Conservation (phyloP, 64 coral and sea anemone genomes). For the Montipora foliosa region DNA sequence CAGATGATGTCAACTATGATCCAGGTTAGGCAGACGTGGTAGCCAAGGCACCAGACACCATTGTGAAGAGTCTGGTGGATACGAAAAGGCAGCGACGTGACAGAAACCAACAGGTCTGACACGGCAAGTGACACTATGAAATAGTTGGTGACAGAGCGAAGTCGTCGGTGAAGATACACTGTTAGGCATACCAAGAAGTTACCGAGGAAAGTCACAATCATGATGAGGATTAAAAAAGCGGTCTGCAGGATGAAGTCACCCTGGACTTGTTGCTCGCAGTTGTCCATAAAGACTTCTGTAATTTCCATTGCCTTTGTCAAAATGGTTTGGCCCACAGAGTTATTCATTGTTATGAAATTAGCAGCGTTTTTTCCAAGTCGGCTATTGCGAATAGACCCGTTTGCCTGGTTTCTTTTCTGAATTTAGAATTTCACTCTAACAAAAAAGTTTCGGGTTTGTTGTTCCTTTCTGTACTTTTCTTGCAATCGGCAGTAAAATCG, state of each 20-base stretch:
- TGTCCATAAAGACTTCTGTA: not conserved
- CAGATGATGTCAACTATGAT: slow-evolving; percentile 73
- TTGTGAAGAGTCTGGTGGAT: slow-evolving; percentile 80
- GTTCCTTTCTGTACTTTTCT: too few species aligned
- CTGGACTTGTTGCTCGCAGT: slow-evolving; percentile 13
- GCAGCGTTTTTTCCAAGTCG: not conserved
- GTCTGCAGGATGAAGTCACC: slow-evolving; percentile 50
- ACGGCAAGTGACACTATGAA: slow-evolving; percentile 90
- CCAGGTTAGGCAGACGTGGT: slow-evolving; percentile 61
- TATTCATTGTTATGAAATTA: slow-evolving; percentile 5
- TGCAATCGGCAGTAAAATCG: too few species aligned
- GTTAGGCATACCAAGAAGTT: slow-evolving; percentile 58
- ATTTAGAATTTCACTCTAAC: too few species aligned
- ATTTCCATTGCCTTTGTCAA: not conserved
- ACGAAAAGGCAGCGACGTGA: slow-evolving; percentile 77
- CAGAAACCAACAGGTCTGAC: slow-evolving; percentile 80
- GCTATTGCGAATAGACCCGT: too few species aligned
- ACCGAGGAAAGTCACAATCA: slow-evolving; percentile 60
- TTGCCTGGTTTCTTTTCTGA: not conserved
- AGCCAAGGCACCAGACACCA: slow-evolving; percentile 63
- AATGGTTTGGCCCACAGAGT: not conserved
- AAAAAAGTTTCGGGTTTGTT: too few species aligned
- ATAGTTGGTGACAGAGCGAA: slow-evolving; percentile 83
- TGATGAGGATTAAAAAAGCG: slow-evolving; percentile 47
- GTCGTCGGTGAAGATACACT: slow-evolving; percentile 58